A percentile compares a stretch with the other conserved stretches of the same genome.
phyloP scores from a whole-genome alignment of 2,113 vertebrate genomes.

The Paramormyrops kingsleyae region DNA sequence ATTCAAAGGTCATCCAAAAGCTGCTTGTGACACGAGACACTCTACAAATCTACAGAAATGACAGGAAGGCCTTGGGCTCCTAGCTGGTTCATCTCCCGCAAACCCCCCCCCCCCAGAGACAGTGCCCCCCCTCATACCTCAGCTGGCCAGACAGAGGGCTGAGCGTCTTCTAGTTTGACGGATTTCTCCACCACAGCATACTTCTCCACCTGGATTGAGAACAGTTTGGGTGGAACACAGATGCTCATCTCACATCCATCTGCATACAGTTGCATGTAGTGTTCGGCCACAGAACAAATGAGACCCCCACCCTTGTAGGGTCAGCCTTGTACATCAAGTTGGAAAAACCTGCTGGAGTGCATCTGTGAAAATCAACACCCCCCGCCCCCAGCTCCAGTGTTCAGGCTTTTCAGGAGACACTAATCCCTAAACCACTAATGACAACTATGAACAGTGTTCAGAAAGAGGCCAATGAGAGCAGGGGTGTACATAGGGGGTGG shows the following conservation, averaged over 20 bases:
- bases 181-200: constrained; percentile 93
- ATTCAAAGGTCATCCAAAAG: neutral
- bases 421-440: neutral
- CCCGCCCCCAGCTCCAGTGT: neutral
- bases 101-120: neutral
- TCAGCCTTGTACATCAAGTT: neutral
- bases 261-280: neutral
- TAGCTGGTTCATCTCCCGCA: neutral
- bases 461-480: too few relatives aligned
- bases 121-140: constrained; percentile 65
- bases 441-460: neutral
- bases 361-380: neutral
- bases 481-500: too few relatives aligned
- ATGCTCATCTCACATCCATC: neutral
- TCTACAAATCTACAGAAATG: neutral
- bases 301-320: neutral
- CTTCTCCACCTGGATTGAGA: constrained; percentile 81
- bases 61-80: neutral
- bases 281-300: neutral
- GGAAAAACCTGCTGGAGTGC: neutral
- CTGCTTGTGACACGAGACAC: neutral
- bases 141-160: constrained; percentile 88
- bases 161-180: constrained; percentile 82
- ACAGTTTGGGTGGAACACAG: neutral
- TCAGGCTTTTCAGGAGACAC: neutral